Evolutionary conservation across 1,140 invertebrate genomes (phyloP), one percentile per base, ranked within the genome.

Genomic region (Thalassaphorura encarpata): DNA sequence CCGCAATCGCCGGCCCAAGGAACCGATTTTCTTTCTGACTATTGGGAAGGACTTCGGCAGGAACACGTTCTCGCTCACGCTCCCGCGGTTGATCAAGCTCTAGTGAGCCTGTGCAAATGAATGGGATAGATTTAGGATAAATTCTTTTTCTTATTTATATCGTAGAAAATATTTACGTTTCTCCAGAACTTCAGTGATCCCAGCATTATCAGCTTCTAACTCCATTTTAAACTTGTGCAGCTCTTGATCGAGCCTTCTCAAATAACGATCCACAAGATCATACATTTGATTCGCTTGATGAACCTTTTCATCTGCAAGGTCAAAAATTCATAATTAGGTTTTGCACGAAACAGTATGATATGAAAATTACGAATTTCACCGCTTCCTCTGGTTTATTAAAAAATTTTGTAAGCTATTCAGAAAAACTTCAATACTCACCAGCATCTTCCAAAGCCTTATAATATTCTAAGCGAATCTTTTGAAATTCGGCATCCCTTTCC

Each of bases 171-270:
- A 58, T 58, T 66, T 68, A 76, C 77, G 67, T 74, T 95, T 96
- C 72, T 98, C 94, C 56, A 98, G 71, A 29, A 94, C 78, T 75
- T 97, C 93, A 13, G 95, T 98, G 42, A 98, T 97, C 18, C 95
- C 95, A 64, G 93, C 89, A 76, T 97, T 92, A 72, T 97, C 94
- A 24, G 93, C 93, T 75, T 99, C 95, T 40, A 99, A 69, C 75
- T 99, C 95, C 79, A 95, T 91, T 76, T 97, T 97, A 72, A 98
- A 98, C 72, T 98, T 97, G 64, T 90, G 83, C 29, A 97, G 71
- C 70, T 98, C 95, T 69, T 89, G 89, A 69, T 97, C 94, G 43
- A 98, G 74, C 72, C 89, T 80, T 57, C 92, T 76, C 64, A 94
- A 76, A 75, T 97, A 97, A 68, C 90, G 81, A 67, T 95, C 87